Base-by-base conservation (phyloP, 1,140 invertebrate genomes). In the Andrena cerasifolii region DNA sequence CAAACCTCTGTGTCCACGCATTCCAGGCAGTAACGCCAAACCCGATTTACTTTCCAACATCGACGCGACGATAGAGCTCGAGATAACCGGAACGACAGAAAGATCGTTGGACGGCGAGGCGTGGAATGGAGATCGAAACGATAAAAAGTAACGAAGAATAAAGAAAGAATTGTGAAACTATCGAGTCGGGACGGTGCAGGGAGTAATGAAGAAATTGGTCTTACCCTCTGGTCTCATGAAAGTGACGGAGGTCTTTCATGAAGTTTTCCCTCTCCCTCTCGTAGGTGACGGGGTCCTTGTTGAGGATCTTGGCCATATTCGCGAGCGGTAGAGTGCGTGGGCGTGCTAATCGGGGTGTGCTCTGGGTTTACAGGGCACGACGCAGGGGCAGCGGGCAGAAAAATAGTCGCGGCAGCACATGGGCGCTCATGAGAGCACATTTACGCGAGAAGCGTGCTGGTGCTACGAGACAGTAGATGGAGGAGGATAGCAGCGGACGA, bases 211-310 rank as follows among this genome's bases (percentile, higher is more conserved):
- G 16, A 24, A 24, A 33, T 12, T 49, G 28, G 28, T 1, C 94
- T 95, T 93, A 98, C 97, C 97, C 96, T 93, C 96, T 95, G 77
- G 95, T 95, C 74, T 96, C 95, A 91, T 98, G 97, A 89, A 98
- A 98, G 87, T 96, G 96, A 82, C 95, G 94, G 81, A 98, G 93
- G 87, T 97, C 97, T 86, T 95, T 94, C 79, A 97, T 92, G 93
- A 98, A 98, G 81, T 93, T 93, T 78, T 95, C 94, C 84, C 95
- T 94, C 91, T 96, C 96, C 92, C 94, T 93, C 87, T 94, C 93
- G 92, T 96, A 96, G 82, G 93, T 94, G 90, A 94, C 94, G 84
- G 95, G 94, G 92, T 96, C 95, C 94, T 96, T 96, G 92, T 95
- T 95, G 86, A 95, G 93, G 92, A 95, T 93, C 92, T 94, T 93